Evolutionary conservation across 1,140 invertebrate species (phyloP), one percentile per base, ranked within the genome.

Genomic region (Drosophila gunungcola): DNA sequence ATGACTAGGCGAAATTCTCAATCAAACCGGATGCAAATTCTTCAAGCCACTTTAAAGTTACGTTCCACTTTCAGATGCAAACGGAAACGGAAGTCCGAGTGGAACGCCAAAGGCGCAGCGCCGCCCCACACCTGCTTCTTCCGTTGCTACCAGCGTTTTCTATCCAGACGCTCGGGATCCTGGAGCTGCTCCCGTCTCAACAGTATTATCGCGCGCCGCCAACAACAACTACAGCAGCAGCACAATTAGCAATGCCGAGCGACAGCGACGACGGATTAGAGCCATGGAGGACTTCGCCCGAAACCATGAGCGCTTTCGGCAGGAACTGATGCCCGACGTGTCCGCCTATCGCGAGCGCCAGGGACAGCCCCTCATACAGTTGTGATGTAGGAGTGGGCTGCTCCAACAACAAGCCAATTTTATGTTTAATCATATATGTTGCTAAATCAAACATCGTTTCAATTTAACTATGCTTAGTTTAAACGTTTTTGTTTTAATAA

Each of bases 321-420:
- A 60, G 11, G 29, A 69, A 7, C 61, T 92, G 0, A 90, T 92
- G 85, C 52, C 75, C 6, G 83, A 92, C 36, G 76, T 92, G 5
- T 36, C 58, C 9, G 74, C 65, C 3, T 84, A 91, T 58, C 76
- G 80, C 4, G 43, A 73, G 11, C 64, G 63, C 29, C 61, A 73
- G 43, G 56, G 36, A 21, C 63, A 85, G 58, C 91, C 89, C 1
- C 56, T 92, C 1, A 90, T 92, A 51, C 70, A 88, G 46, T 75
- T 92, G 49, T 92, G 60, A 89, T 74, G 42, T 25, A 39, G 38
- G 27, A 29, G 42, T 2, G 12, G 41, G 10, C 45, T 46, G 34
- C 52, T 27, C 13, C 9, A 32, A 29, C 6, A 34, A 41, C 9
- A 49, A 27, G 53, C 61, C 52, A 49, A 57, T 34, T 42, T 32